These are phyloP conservation scores for Gryon sp. DNA, from an alignment of 1,140 invertebrate species.

Conservation along the genomic window DNA sequence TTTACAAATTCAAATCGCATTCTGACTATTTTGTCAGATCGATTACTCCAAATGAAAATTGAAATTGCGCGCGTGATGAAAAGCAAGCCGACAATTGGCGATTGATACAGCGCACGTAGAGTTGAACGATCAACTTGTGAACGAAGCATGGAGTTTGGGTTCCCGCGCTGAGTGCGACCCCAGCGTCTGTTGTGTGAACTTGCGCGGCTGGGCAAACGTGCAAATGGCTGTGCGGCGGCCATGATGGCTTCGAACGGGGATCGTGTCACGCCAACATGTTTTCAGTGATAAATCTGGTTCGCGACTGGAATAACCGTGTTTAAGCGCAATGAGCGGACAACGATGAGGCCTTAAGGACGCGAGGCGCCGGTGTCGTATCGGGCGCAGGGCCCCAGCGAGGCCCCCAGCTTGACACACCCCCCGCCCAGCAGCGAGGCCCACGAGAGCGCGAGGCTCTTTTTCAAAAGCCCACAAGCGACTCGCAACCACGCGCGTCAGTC, in stretches of 20 bases:
- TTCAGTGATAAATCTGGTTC: conserved; percentile 77
- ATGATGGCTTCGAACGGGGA: conserved; percentile 79
- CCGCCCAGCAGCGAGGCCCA: no score
- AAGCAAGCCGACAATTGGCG: no score
- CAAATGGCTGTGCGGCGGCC: conserved; percentile 79
- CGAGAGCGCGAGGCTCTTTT: no score
- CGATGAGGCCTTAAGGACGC: conserved; percentile 76
- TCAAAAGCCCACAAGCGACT: conserved; percentile 29
- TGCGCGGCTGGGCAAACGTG: conserved; percentile 67
- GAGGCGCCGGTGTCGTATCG: conserved; percentile 74
- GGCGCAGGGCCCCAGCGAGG: conserved; percentile 73
- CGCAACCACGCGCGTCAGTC: conserved; percentile 29
- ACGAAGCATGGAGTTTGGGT: neutral
- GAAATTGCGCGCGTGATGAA: no score
- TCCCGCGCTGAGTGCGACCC: conserved; percentile 50
- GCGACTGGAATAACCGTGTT: conserved; percentile 76
- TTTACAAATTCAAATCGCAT: no score
- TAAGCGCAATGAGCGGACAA: conserved; percentile 73
- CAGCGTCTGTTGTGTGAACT: conserved; percentile 52
- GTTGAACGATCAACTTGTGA: neutral
- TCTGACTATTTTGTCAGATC: no score
- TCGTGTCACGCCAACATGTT: conserved; percentile 78
- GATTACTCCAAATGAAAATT: no score
- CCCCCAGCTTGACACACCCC: conserved; percentile 69
- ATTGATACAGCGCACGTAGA: neutral